Conservation (phyloP, 2,113 vertebrate species). For the Dipodomys merriami region DNA sequence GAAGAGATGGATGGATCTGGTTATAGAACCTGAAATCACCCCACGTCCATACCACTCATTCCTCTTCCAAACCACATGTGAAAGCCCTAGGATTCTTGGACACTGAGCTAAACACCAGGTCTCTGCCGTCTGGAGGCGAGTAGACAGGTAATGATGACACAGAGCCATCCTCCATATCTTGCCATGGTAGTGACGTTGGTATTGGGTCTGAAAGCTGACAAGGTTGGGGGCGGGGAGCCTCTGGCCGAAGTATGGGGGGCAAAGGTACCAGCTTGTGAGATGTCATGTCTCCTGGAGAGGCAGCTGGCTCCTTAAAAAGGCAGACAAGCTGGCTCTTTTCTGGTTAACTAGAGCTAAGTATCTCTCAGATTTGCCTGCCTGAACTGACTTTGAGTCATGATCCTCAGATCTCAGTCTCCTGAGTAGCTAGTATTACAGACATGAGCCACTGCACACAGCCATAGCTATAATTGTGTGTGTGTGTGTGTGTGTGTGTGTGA, state of each 20-base stretch:
- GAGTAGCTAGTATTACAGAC: too few relatives aligned
- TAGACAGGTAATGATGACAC: constrained; percentile 15
- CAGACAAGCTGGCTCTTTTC: background rate
- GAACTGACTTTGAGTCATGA: too few relatives aligned
- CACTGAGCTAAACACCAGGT: background rate
- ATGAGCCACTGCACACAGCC: too few relatives aligned
- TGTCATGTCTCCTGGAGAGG: background rate
- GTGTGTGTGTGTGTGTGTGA: too few relatives aligned
- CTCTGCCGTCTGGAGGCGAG: background rate
- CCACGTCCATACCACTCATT: background rate
- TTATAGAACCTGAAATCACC: background rate
- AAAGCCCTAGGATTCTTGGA: background rate
- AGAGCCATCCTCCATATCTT: background rate
- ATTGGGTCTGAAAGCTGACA: background rate
- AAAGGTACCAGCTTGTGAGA: background rate
- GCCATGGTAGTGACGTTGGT: background rate
- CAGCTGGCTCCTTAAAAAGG: background rate
- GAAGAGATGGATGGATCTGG: background rate
- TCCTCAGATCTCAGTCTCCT: too few relatives aligned
- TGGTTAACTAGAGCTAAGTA: too few relatives aligned
- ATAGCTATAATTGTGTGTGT: too few relatives aligned
- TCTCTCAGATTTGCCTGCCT: too few relatives aligned
- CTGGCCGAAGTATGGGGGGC: background rate
- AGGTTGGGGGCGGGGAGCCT: background rate
- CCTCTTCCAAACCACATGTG: background rate